Base-by-base conservation (phyloP, 2,888 invertebrate genomes). In the Chalcis sispes region DNA sequence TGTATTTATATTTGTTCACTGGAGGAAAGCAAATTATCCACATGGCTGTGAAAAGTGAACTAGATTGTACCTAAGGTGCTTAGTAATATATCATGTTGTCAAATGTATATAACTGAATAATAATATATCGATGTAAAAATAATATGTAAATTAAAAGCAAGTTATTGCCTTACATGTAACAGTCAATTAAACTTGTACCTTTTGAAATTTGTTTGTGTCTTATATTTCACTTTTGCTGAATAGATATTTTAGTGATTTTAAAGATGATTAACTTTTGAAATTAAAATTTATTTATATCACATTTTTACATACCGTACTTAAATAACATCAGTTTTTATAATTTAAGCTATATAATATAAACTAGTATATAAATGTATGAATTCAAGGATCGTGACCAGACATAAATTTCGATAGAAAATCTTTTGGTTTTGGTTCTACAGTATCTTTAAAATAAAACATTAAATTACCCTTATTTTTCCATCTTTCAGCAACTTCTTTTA, bases 321-420 rank as follows among this genome's bases (percentile, higher is more conserved):
- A 46, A 62, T 54, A 13, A 54, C 58, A 50, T 56, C 1, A 65
- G 64, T 20, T 48, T 52, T 25, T 36, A 42, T 3, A 42, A 15
- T 69, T 23, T 25, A 65, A 23, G 29, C 66, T n/a, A 36, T 58
- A 40, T 69, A 64, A 56, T 18, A 50, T 46, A 20, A 66, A 56
- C 56, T 61, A 67, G 29, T 61, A 54, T 64, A 58, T 2, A 32
- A 15, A 20, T 42, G 54, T 32, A 77, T 40, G 75, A 71, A 74
- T 79, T 89, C 89, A 79, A 52, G 77, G 91, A 86, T 92, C 92
- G 79, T 90, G 90, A 72, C 95, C 94, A 76, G 92, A 89, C 80
- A 96, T 91, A 90, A 98, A 98, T 90, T 98, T 98, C 0, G 95
- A 95, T 29, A 98, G 90, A 89, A 98, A 98, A 90, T 97, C 97